Evolutionary conservation across 2,888 invertebrate genomes (phyloP), one percentile per base, ranked within the genome.

Genomic region (Odiellus spinosus): DNA sequence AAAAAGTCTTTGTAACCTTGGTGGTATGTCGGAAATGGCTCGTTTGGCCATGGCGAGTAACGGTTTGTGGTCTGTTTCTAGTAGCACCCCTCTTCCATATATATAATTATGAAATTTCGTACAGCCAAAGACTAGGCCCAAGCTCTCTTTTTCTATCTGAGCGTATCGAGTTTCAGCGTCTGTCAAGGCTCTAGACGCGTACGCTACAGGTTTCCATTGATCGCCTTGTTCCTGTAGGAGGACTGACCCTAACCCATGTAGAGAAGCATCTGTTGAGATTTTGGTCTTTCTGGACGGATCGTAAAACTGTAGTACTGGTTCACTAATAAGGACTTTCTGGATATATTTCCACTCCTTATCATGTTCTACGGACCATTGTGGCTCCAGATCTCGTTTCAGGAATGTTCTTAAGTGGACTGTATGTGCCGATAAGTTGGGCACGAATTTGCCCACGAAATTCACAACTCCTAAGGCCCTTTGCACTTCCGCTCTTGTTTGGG

Each of bases 21-120:
- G 59, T 1, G 63, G 59, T 3, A 66, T 49, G 10, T 62, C 60
- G 21, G 56, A 57, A 5, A 65, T 45, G 3, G 58, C 49, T 50
- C 64, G 64, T 2, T 59, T 55, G 11, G 66, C 41, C 3, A 67
- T 47, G 15, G 61, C 50, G 1, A 63, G 44, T 5, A 64, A 49
- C 1, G 64, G 64, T 49, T 62, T 63, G 53, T 65, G 64, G 49
- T 67, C 64, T 0, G 64, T 67, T 51, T 59, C 55, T 2, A 65
- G 44, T 15, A 40, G 44, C 34, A 66, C 55, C 19, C 54, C 35
- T 32, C 53, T 17, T 10, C 44, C 53, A 38, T 34, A n/a, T 34
- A 34, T 34, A n/a, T 17, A 6, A 17, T 38, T 15, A 38, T 38
- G 18, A 18, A 38, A 38, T 38, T 38, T 38, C 18, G 4, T 18